Evolutionary conservation across 2,888 invertebrate genomes (phyloP), one percentile per base, ranked within the genome.

Genomic region (Limnephilus lunatus): DNA sequence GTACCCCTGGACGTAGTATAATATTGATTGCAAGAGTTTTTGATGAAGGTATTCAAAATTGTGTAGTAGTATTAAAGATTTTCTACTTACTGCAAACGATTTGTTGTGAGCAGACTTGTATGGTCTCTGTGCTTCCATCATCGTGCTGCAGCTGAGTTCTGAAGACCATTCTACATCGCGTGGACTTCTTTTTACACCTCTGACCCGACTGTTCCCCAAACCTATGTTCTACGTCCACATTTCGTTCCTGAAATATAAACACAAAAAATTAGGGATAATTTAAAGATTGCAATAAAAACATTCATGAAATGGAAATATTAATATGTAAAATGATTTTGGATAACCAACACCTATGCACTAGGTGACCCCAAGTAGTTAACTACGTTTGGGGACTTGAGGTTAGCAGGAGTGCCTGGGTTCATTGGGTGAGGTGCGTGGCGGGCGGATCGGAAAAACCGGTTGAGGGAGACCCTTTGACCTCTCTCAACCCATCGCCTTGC

Each of bases 71-170:
- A 2, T 82, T 81, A 90, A 25, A 68, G 68, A 68, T 92, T n/a
- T n/a, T n/a, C n/a, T n/a, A 97, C 98, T 97, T 95, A 99, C 98
- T 98, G 97, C 99, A 99, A 94, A 98, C 98, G 94, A 99, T 99
- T 93, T 98, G 98, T 94, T 98, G 98, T 92, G 98, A 99, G 95
- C 98, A 98, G 94, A 98, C 97, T 96, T 99, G 99, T 93, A 99
- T 95, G 3, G 98, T 98, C 95, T 99, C 98, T 89, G 97, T 96
- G 80, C 97, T 97, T 5, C 98, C 98, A 94, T 98, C 97, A 15
- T 97, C 97, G 94, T 97, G 97, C 68, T 97, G 96, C 94, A 99
- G 97, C 94, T 97, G 98, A 0, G 98, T 98, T 93, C 99, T 97
- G 96, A 99, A 99, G 89, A 99, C 98, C 98, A 99, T 98, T 89